Percentiles rank a stretch among this genome's conserved stretches.
Conservation (phyloP, 1,140 invertebrate species). For the Cotesia vestalis region DNA sequence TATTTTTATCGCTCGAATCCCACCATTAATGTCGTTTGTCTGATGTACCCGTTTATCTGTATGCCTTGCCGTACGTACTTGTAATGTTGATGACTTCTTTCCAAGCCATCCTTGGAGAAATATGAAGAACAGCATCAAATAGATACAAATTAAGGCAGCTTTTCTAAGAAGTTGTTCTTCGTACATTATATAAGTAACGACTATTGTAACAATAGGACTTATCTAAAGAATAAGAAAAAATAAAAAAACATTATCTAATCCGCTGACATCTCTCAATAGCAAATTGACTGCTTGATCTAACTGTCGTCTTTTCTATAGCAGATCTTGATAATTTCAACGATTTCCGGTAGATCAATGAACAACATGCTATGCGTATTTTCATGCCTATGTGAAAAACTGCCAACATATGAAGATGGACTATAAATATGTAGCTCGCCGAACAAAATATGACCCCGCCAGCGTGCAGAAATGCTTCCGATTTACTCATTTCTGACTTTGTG, state of each 20-base stretch:
- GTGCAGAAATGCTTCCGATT: constrained; percentile 73
- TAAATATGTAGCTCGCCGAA: constrained; percentile 70
- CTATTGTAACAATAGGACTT: constrained; percentile 79
- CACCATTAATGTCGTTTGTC: constrained; percentile 86
- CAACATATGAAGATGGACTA: constrained; percentile 83
- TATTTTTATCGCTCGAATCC: constrained; percentile 88
- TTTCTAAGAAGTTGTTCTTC: constrained; percentile 69
- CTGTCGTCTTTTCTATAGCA: constrained; percentile 79
- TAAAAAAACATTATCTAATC: constrained; percentile 74
- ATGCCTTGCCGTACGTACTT: constrained; percentile 69
- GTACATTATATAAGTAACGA: constrained; percentile 82
- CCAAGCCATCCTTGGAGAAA: constrained; percentile 83
- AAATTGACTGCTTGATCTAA: constrained; percentile 88
- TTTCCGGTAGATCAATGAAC: constrained; percentile 85
- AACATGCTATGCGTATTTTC: constrained; percentile 80
- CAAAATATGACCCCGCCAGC: constrained; percentile 76
- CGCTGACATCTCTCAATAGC: constrained; percentile 83
- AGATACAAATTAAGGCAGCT: constrained; percentile 79
- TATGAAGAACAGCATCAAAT: constrained; percentile 81
- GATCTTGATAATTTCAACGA: constrained; percentile 70
- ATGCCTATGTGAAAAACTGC: constrained; percentile 76
- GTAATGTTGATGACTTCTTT: constrained; percentile 70
- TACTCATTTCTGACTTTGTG: constrained; percentile 58
- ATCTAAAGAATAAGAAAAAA: constrained; percentile 76
- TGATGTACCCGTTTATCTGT: constrained; percentile 84